Conservation (phyloP, 2,797 vertebrate species). For the Lacerta viridis region DNA sequence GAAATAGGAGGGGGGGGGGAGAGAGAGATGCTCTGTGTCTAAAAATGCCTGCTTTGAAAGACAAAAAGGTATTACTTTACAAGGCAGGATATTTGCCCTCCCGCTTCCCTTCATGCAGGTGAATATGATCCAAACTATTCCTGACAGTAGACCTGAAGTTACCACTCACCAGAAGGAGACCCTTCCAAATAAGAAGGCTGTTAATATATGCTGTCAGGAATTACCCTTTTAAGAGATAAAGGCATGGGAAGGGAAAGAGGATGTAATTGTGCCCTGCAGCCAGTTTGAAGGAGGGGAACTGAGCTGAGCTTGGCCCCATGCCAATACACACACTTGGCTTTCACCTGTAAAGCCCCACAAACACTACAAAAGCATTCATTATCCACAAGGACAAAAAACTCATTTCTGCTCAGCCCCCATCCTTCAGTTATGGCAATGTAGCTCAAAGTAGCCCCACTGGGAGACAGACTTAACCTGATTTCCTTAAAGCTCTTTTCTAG, state of each 20-base stretch:
- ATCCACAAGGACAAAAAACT: slow-evolving; percentile 68
- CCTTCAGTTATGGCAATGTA: slow-evolving; percentile 63
- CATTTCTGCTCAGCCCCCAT: slow-evolving; percentile 56
- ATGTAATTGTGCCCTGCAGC: slow-evolving; percentile 66
- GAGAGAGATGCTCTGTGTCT: background rate
- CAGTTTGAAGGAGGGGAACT: slow-evolving; percentile 35
- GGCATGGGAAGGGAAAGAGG: slow-evolving; percentile 61
- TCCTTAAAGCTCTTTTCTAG: slow-evolving; percentile 31
- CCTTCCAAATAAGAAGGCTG: background rate
- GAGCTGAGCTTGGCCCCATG: slow-evolving; percentile 48
- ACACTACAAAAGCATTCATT: slow-evolving; percentile 71
- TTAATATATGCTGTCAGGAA: slow-evolving; percentile 62
- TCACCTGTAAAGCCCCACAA: slow-evolving; percentile 69
- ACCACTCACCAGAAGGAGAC: slow-evolving; percentile 45
- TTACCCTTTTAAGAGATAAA: slow-evolving; percentile 74
- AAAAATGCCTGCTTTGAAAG: slow-evolving; percentile 35
- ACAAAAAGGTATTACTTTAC: slow-evolving; percentile 27
- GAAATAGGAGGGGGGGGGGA: background rate
- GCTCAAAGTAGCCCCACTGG: slow-evolving; percentile 52
- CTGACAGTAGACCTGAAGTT: slow-evolving; percentile 44
- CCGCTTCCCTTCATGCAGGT: slow-evolving; percentile 37
- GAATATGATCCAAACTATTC: slow-evolving; percentile 35
- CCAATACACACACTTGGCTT: slow-evolving; percentile 63
- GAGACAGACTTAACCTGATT: slow-evolving; percentile 59
- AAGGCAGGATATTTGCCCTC: slow-evolving; percentile 45